These are phyloP conservation scores for Xenentodon cancila DNA, from an alignment of 2,797 vertebrate species.

Conservation along the genomic window DNA sequence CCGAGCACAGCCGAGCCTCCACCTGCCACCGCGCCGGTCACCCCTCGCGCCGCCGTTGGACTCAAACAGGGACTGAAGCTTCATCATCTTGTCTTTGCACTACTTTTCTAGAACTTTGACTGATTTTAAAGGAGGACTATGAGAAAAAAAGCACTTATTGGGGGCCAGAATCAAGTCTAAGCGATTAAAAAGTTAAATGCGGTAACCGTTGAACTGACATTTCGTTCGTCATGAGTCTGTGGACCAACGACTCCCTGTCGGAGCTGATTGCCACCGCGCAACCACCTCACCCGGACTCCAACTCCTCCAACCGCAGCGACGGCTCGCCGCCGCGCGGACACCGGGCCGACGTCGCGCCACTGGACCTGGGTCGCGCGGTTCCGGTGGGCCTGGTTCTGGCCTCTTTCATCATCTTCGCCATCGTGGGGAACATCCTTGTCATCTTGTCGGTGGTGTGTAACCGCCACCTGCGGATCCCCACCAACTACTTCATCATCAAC, in stretches of 20 bases:
- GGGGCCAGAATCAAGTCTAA: neutral
- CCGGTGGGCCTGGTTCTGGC: slow-evolving; percentile 91
- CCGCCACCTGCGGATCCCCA: slow-evolving; percentile 94
- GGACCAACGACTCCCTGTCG: slow-evolving; percentile 77
- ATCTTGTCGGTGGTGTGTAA: slow-evolving; percentile 97
- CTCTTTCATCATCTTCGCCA: slow-evolving; percentile 94
- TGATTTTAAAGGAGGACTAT: neutral
- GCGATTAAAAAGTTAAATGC: neutral
- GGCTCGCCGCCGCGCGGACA: slow-evolving; percentile 35
- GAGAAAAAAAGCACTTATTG: neutral
- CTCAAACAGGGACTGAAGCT: too few species aligned
- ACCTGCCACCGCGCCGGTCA: slow-evolving; percentile 52
- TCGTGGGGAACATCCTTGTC: slow-evolving; percentile 95
- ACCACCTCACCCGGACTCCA: slow-evolving; percentile 60
- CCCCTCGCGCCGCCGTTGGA: neutral
- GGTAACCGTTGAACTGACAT: neutral
- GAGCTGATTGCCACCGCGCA: slow-evolving; percentile 52
- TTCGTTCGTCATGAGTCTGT: slow-evolving; percentile 83
- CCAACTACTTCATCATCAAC: slow-evolving; percentile 98
- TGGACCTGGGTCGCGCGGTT: slow-evolving; percentile 88
- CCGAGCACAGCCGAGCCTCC: slow-evolving; percentile 18
- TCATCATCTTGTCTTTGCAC: too few species aligned
- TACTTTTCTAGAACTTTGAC: too few species aligned
- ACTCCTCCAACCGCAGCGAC: slow-evolving; percentile 70
- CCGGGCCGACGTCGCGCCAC: slow-evolving; percentile 68